A percentile compares a stretch with the other conserved stretches of the same genome.
Evolutionary conservation across 2,113 vertebrate species (phyloP).

Genomic region (Sebastes schlegelii): DNA sequence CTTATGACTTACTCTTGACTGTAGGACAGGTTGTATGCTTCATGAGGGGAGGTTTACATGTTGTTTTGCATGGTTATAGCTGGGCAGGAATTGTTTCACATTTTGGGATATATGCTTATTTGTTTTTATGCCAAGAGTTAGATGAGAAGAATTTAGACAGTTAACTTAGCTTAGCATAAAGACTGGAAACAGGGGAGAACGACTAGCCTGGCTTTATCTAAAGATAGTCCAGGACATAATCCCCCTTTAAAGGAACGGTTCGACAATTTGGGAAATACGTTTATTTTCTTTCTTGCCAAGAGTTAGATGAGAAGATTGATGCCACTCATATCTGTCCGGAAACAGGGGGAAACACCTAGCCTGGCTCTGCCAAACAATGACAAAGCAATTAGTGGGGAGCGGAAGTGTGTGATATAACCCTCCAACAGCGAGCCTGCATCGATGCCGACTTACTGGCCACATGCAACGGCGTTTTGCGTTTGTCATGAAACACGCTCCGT

Average conservation of each 20-base stretch:
- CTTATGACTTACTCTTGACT: background rate
- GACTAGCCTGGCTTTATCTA: background rate
- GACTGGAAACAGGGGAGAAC: background rate
- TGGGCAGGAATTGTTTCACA: background rate
- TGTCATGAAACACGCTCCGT: too few relatives aligned
- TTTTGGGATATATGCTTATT: background rate
- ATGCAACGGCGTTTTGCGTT: too few relatives aligned
- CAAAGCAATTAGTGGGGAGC: too few relatives aligned
- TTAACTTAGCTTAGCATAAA: conserved; percentile 6
- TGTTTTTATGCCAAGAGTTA: conserved; percentile 4
- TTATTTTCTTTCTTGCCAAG: background rate
- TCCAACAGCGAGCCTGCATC: too few relatives aligned
- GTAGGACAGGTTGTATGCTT: background rate
- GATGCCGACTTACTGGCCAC: too few relatives aligned
- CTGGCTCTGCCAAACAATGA: background rate
- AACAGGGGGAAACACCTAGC: background rate
- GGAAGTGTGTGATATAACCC: too few relatives aligned
- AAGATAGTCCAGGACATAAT: background rate
- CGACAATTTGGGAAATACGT: background rate
- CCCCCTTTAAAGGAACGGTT: background rate
- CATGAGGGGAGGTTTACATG: background rate
- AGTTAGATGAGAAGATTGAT: background rate
- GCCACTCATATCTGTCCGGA: background rate
- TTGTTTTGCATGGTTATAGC: conserved; percentile 9
- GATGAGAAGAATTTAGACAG: background rate